A percentile compares a stretch with the other conserved stretches of the same genome.
phyloP scores from a whole-genome alignment of 2,888 invertebrate species.

The Chloroclysta siterata region DNA sequence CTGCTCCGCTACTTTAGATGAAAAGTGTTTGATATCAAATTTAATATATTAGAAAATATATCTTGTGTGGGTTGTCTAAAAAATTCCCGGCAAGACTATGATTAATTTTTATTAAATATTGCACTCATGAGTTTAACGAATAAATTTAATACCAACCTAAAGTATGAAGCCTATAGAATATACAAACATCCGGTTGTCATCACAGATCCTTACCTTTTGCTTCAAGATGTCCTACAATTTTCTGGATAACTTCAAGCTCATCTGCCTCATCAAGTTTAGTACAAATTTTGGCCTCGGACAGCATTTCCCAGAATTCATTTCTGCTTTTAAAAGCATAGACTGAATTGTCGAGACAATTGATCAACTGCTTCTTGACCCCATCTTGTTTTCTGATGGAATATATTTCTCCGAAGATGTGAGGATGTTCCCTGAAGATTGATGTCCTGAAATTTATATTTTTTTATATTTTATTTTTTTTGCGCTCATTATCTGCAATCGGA shows the following conservation, averaged over 20 bases:
- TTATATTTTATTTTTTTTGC: no score
- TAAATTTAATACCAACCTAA: no score
- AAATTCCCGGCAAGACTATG: no score
- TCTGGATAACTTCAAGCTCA: slow-evolving; percentile 23
- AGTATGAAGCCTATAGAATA: no score
- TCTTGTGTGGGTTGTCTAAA: no score
- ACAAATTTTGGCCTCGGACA: slow-evolving; percentile 9
- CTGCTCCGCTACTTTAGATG: no score
- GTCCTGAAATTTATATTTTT: slow-evolving; percentile 14
- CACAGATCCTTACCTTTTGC: background rate
- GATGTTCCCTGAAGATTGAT: slow-evolving; percentile 21
- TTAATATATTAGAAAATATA: no score
- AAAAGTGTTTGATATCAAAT: no score
- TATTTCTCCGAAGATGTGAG: slow-evolving; percentile 28
- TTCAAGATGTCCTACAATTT: slow-evolving; percentile 15
- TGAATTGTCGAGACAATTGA: slow-evolving; percentile 14
- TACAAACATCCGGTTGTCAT: no score
- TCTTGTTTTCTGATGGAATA: slow-evolving; percentile 12
- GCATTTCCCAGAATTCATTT: slow-evolving; percentile 25
- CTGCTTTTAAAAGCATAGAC: slow-evolving; percentile 23
- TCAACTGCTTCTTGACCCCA: slow-evolving; percentile 10
- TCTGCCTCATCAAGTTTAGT: slow-evolving; percentile 11
- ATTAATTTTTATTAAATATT: no score
- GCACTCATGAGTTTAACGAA: no score
- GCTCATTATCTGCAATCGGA: no score